phyloP scores from a whole-genome alignment of 2,888 invertebrate species.

The Acrobasis consociella region DNA sequence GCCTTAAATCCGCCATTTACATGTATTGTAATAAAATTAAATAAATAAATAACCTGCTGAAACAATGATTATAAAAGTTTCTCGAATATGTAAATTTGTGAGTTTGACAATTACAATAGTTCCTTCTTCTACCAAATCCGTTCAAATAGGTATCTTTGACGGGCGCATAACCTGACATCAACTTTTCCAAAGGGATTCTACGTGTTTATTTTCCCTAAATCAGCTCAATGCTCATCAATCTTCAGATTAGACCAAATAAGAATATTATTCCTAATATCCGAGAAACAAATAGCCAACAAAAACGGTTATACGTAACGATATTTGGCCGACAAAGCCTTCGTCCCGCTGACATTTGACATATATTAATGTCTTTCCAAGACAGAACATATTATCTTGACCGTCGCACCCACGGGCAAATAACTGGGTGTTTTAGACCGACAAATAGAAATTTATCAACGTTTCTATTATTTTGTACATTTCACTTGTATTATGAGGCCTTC shows the following conservation, averaged over 20 bases:
- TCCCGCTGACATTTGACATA: constrained; percentile 49
- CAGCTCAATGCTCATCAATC: not conserved
- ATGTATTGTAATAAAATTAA: too few species aligned
- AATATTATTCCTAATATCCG: constrained; percentile 3
- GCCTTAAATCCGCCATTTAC: too few species aligned
- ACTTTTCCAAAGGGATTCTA: too few species aligned
- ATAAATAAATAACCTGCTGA: too few species aligned
- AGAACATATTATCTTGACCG: constrained; percentile 51
- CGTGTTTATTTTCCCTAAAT: not conserved
- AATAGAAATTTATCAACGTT: not conserved
- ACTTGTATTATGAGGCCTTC: too few species aligned
- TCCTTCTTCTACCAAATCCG: too few species aligned
- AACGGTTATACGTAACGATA: constrained; percentile 20
- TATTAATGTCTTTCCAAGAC: constrained; percentile 51
- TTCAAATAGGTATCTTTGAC: too few species aligned
- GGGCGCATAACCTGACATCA: too few species aligned
- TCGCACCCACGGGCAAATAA: constrained; percentile 42
- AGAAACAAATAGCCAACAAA: constrained; percentile 22
- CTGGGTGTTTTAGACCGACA: constrained; percentile 15
- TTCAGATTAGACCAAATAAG: not conserved
- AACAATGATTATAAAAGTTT: too few species aligned
- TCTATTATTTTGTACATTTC: too few species aligned
- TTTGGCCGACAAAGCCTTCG: constrained; percentile 20
- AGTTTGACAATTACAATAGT: too few species aligned
- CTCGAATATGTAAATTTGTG: too few species aligned